Conservation (phyloP, 1,140 invertebrate species). For the Nylanderia fulva region DNA sequence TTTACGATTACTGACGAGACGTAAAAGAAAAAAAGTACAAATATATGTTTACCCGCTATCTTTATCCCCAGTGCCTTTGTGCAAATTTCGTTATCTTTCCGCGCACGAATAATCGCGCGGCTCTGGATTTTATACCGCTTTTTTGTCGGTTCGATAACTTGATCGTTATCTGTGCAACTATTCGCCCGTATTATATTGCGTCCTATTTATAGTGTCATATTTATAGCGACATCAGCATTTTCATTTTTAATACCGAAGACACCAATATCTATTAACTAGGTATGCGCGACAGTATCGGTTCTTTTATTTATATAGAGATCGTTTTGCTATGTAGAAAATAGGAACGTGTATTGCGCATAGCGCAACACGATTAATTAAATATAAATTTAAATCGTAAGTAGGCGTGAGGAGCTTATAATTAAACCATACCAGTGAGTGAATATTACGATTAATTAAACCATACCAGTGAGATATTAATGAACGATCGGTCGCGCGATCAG, state of each 20-base stretch:
- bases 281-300: not conserved
- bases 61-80: constrained; percentile 38
- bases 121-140: constrained; percentile 41
- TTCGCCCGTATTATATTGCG: constrained; percentile 35
- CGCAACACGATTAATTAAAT: constrained; percentile 17
- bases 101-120: constrained; percentile 43
- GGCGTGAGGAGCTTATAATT: too few relatives aligned
- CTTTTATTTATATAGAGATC: not conserved
- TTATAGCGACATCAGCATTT: constrained; percentile 48
- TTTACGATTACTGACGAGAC: constrained; percentile 45
- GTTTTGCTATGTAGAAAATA: not conserved
- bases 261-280: constrained; percentile 15
- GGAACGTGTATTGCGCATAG: not conserved
- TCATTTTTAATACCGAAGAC: constrained; percentile 54
- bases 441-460: constrained; percentile 17
- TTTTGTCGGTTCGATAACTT: not conserved
- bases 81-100: constrained; percentile 57
- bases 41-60: constrained; percentile 42
- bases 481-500: constrained; percentile 57
- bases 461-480: constrained; percentile 32
- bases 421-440: too few relatives aligned
- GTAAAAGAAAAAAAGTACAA: not conserved
- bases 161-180: constrained; percentile 46
- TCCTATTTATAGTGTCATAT: constrained; percentile 18
- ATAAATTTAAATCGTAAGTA: too few relatives aligned